Percentiles rank a stretch among this genome's conserved stretches.
Evolutionary conservation across 2,888 invertebrate genomes (phyloP).

Genomic region (Hyalella azteca): DNA sequence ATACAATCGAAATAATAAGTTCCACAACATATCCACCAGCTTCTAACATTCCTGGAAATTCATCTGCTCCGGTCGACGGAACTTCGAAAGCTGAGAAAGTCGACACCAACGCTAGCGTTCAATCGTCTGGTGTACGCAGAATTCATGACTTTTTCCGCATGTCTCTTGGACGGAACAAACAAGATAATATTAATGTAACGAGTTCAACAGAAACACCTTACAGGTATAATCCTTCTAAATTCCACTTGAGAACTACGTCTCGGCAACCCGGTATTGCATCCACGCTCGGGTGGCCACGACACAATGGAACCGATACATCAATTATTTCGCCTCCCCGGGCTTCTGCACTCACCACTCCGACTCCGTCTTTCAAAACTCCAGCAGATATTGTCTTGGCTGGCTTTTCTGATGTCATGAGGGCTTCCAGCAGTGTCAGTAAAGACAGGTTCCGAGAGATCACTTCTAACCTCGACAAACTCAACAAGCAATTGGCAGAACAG

Average conservation of each 20-base stretch:
- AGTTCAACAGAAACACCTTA: not conserved
- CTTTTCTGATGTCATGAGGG: constrained; percentile 55
- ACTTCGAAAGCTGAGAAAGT: not conserved
- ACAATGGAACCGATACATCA: not conserved
- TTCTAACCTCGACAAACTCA: constrained; percentile 49
- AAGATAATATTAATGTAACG: not conserved
- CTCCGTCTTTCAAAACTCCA: constrained; percentile 40
- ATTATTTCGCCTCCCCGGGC: not conserved
- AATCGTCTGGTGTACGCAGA: not conserved
- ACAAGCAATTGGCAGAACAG: constrained; percentile 46
- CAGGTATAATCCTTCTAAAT: not conserved
- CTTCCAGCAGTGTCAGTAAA: constrained; percentile 44
- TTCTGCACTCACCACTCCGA: not conserved
- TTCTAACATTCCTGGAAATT: not conserved
- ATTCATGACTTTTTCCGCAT: constrained; percentile 25
- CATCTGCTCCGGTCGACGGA: not conserved
- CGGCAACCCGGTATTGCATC: constrained; percentile 4
- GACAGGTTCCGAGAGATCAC: constrained; percentile 51
- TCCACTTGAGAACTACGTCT: not conserved
- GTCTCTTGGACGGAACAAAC: not conserved
- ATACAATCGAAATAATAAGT: not conserved
- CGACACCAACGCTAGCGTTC: not conserved
- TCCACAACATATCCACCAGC: not conserved
- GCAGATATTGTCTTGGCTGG: constrained; percentile 54
- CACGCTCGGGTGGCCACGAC: not conserved